Evolutionary conservation across 2,113 vertebrate genomes (phyloP).

Genomic region (Oenanthe oenanthe): DNA sequence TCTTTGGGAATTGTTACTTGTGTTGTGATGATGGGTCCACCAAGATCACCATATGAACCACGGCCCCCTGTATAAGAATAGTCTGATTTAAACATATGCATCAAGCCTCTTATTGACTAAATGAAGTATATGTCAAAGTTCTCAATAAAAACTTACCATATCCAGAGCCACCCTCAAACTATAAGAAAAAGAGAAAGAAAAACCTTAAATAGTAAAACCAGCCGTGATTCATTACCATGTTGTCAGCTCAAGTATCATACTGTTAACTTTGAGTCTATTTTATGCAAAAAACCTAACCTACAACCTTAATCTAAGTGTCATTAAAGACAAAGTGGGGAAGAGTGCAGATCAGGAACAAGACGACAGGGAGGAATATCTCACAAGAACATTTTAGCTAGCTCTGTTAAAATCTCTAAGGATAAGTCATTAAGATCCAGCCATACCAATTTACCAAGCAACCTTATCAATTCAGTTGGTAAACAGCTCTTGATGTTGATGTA

Average conservation of each 20-base stretch:
- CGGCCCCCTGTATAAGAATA: constrained; percentile 86
- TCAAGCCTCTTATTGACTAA: constrained; percentile 53
- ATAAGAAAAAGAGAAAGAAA: constrained; percentile 29
- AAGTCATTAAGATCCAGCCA: background rate
- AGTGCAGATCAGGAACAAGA: background rate
- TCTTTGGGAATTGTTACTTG: constrained; percentile 99
- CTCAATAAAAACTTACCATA: constrained; percentile 86
- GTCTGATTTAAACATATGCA: constrained; percentile 77
- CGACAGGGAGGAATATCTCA: background rate
- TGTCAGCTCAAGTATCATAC: background rate
- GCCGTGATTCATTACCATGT: background rate
- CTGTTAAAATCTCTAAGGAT: background rate
- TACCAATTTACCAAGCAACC: background rate
- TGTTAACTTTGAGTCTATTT: background rate
- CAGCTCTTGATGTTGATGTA: background rate
- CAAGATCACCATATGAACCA: constrained; percentile 92
- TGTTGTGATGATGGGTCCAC: constrained; percentile 94
- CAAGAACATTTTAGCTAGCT: background rate
- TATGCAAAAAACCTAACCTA: background rate
- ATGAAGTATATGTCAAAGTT: constrained; percentile 1
- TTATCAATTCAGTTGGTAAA: background rate
- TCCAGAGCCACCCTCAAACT: constrained; percentile 89
- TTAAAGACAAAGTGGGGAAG: background rate
- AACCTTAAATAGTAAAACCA: background rate
- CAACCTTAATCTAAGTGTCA: background rate